Base-by-base conservation (phyloP, 2,888 invertebrate genomes). In the Eupsilia transversa region DNA sequence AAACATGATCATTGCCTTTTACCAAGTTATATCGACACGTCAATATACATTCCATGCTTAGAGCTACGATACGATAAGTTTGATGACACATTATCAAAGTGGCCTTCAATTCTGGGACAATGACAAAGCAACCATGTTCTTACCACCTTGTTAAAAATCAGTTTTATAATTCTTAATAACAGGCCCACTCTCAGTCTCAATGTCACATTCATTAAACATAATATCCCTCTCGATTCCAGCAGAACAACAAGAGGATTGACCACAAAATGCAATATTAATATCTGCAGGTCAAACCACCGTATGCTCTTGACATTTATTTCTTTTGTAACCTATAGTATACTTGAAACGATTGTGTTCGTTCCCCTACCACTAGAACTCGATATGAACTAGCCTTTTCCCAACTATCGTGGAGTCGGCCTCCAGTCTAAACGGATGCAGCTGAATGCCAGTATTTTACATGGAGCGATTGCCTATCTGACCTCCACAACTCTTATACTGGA, bases 241-340 rank as follows among this genome's bases (percentile, higher is more conserved):
- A 52, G 69, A 68, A 72, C 67, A 54, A 43, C 64, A 54, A 67
- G 81, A 79, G 57, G 64, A 79, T 66, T 66, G 69, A 80, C 81
- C 84, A 81, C 87, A 79, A 82, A 84, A 80, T 68, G 72, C 73
- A 82, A 81, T 84, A 88, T 83, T 80, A 78, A 86, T 86, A 77
- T 65, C 79, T 72, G 67, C 85, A 43, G 81, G 80, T 84, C 84
- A 86, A 87, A 88, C 86, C 86, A 60, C 85, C 66, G 69, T 61
- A 61, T 82, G 86, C 33, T 87, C 88, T 89, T 89, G 90, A 86
- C 88, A 89, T 90, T 88, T 90, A 87, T 79, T 87, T 85, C 80
- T 84, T 84, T 81, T 82, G 73, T 85, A 86, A 85, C 79, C 82
- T 86, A 38, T 12, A 46, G 35, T 79, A 84, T 72, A 52, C 73